Conservation (phyloP, 2,113 vertebrate genomes). For the Periophthalmus modestus region DNA sequence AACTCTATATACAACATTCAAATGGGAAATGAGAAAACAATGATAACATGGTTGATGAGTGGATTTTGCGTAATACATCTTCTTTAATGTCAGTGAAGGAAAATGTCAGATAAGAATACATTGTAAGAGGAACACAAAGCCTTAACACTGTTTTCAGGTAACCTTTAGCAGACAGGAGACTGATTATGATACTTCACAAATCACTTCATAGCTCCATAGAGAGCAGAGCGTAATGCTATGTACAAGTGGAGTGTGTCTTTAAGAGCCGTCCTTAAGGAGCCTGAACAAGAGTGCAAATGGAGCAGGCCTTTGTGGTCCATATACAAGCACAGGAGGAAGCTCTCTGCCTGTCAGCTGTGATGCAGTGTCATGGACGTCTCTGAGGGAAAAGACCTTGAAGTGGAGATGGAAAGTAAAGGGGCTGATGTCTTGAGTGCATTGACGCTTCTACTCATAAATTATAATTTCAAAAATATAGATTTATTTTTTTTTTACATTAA, state of each 20-base stretch:
- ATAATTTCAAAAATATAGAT: no score
- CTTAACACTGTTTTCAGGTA: not conserved
- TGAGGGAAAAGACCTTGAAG: not conserved
- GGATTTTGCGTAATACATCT: no score
- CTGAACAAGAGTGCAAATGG: not conserved
- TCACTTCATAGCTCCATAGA: not conserved
- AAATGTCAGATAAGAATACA: not conserved
- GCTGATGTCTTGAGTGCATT: no score
- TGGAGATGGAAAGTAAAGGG: not conserved
- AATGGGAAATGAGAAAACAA: no score
- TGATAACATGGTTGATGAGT: no score
- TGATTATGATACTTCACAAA: constrained; percentile 8
- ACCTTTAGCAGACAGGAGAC: constrained; percentile 2
- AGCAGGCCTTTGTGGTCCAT: not conserved
- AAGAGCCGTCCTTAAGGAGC: constrained; percentile 4
- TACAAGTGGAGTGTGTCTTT: not conserved
- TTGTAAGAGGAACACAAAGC: not conserved
- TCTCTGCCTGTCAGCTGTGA: not conserved
- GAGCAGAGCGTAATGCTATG: not conserved
- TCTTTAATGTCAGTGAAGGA: constrained; percentile 1
- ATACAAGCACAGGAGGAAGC: not conserved
- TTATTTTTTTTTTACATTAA: no score
- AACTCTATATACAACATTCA: no score
- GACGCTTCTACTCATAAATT: no score
- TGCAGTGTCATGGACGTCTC: constrained; percentile 1